Base-by-base conservation (phyloP, 1,140 invertebrate species). In the Drosophila insularis region DNA sequence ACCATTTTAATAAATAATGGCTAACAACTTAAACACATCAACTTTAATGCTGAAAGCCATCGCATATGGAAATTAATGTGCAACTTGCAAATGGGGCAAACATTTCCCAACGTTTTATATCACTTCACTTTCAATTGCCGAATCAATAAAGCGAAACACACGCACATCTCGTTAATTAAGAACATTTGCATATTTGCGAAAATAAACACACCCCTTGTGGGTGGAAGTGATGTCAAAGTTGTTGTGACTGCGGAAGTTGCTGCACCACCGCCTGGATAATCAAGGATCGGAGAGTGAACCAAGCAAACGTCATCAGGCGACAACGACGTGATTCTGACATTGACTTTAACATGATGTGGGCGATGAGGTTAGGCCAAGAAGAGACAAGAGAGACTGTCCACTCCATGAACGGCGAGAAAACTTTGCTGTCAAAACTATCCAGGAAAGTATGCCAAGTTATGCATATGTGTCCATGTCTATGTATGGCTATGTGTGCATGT, bases 401-500 rank as follows among this genome's bases (percentile, higher is more conserved):
- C 13, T 32, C 63, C 32, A 50, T 35, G 39, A 60, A 63, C 40
- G 23, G 39, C 67, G 65, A 53, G 56, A 75, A 87, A 73, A 66
- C 68, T 71, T 65, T 58, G 67, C 82, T 87, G 81, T 85, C 81
- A 78, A 72, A 85, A 85, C 81, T 85, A 85, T 72, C 69, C 78
- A 80, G 68, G 80, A 84, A 87, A 89, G 80, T 84, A 74, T 72
- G 77, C 77, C 68, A 71, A 89, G 84, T 80, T 89, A 89, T 87
- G 84, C 73, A 74, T 50, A 50, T 50, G 43, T 50, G 43, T 50
- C 43, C 10, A 6, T 17, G 23, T 32, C 13, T 32, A 46, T 68
- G 55, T 46, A 43, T 66, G 73, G 71, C 59, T 54, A 50, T 68
- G 65, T 54, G 58, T 11, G 27, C 27, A 27, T 19, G 31, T 6